Base-by-base conservation (phyloP, 2,797 vertebrate genomes). In the Limnodromus scolopaceus region DNA sequence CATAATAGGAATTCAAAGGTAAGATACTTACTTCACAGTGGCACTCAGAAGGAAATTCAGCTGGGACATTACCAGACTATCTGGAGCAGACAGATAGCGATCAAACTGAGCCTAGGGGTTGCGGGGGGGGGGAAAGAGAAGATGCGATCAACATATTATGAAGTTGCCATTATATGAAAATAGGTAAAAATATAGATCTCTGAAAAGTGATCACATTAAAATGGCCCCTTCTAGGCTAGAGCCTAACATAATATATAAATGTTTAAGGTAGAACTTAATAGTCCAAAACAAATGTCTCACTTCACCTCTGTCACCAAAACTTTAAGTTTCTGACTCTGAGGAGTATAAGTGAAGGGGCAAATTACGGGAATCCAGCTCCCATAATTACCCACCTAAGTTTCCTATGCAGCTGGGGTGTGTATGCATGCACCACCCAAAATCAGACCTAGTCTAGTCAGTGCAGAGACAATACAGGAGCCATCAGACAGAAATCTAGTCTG, bases 11-110 rank as follows among this genome's bases (percentile, higher is more conserved):
- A 92, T 72, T 72, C 78, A 77, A 49, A 83, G 39, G 28, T n/a
- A 90, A 97, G 64, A 71, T 38, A 98, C 99, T 99, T 98, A 99
- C 99, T 99, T 99, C 94, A 99, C 99, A 79, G 99, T 98, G 39
- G 99, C 98, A 68, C 99, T 99, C 58, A 99, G 98, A 86, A 99
- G 99, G 91, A 99, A 99, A 98, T 99, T 99, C 97, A 99, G 98
- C 95, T 99, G 99, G 10, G 99, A 98, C 99, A 99, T 99, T 94
- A 99, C 74, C 5, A 99, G 97, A 30, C 98, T 98, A 97, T 99
- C 99, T 22, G 99, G 99, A 27, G 99, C 99, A 7, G 99, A 98
- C 46, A 99, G 96, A 95, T 99, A 99, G 32, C 99, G 99, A 97
- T 99, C 99, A 97, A 99, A 99, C 97, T 99, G 99, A 93, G 98